Base-by-base conservation (phyloP, 2,113 vertebrate species). In the Cairina moschata region DNA sequence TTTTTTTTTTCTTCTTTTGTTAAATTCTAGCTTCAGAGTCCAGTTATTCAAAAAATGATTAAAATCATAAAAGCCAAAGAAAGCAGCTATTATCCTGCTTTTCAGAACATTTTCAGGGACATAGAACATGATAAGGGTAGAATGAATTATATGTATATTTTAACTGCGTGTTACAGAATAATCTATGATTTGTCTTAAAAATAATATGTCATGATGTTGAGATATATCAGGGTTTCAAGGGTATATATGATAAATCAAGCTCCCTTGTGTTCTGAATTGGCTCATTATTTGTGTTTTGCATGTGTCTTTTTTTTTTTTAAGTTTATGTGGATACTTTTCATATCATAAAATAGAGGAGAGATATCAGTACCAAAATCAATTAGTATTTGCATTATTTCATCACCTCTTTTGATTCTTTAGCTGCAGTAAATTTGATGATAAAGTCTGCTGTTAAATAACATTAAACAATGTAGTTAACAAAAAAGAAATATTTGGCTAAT, bases 41-140 rank as follows among this genome's bases (percentile, higher is more conserved):
- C 97, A 40, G 38, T 97, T 93, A 94, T 98, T 83, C 89, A 98
- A 86, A 98, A 98, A 94, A 98, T 98, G 91, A 87, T 93, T 72
- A 96, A 95, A 65, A 97, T 98, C 68, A 97, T 99, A 86, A 98
- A 98, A 97, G 82, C 62, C 21, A 98, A 98, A 95, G 97, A 98
- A 79, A 99, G 98, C 96, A 98, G 98, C 79, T 99, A 98, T 95
- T 98, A 98, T 78, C 97, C 98, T 75, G 95, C 97, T 95, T 96
- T 98, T 95, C 97, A 97, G 91, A 92, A 94, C 15, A 90, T 98
- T 90, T 97, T 97, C 46, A 90, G 72, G 63, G 94, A 97, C 82
- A 97, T 98, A 73, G 96, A 97, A 97, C 91, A 97, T 86, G 97
- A 98, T 98, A 97, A 97, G 97, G 97, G 7, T 34, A 36, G 6